phyloP scores from a whole-genome alignment of 53 echinoderm and acorn worm species.

The Astropecten irregularis region DNA sequence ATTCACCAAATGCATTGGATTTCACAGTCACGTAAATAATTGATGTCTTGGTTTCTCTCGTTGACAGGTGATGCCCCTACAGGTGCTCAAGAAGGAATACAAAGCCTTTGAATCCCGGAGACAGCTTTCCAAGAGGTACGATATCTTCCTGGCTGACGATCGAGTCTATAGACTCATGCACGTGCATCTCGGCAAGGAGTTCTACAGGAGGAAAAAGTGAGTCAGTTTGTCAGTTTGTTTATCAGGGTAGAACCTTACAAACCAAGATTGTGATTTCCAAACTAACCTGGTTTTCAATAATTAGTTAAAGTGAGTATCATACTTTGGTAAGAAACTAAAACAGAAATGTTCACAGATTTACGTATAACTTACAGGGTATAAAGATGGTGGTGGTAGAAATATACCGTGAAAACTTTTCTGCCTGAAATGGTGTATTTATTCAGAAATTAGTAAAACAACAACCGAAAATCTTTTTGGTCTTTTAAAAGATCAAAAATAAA shows the following conservation, averaged over 20 bases:
- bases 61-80: conserved; percentile 85
- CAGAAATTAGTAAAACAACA: too few relatives aligned
- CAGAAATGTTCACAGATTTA: too few relatives aligned
- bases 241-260: not conserved
- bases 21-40: too few relatives aligned
- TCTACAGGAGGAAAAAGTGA: conserved; percentile 93
- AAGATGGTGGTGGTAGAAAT: too few relatives aligned
- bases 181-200: conserved; percentile 77
- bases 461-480: too few relatives aligned
- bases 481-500: too few relatives aligned
- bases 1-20: too few relatives aligned
- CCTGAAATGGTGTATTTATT: too few relatives aligned
- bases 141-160: conserved; percentile 87
- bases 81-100: conserved; percentile 79
- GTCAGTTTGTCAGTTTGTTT: not conserved
- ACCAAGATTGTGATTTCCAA: not conserved
- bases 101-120: conserved; percentile 77
- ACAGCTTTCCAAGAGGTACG: conserved; percentile 71
- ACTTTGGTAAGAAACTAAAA: too few relatives aligned
- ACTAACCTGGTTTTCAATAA: not conserved
- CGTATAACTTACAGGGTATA: too few relatives aligned
- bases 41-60: not conserved
- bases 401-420: too few relatives aligned
- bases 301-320: too few relatives aligned
- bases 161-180: conserved; percentile 66